Evolutionary conservation across 2,113 vertebrate genomes (phyloP), one percentile per base, ranked within the genome.

Genomic region (Aspiorhynchus laticeps): DNA sequence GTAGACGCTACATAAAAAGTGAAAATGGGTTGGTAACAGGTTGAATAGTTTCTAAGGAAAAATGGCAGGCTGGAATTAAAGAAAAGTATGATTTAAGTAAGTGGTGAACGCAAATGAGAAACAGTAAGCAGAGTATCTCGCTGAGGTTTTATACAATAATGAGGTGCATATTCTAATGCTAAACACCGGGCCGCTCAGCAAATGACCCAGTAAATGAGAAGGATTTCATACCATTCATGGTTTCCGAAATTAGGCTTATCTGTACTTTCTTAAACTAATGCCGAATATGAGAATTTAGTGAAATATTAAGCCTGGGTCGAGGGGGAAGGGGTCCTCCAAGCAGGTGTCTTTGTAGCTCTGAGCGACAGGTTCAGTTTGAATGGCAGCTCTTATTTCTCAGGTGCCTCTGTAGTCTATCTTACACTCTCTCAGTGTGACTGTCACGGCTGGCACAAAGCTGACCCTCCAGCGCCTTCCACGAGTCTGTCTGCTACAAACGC

Each of bases 371-470:
- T 53, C 41, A 26, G 33, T 84, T 86, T 83, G 56, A 80, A 53
- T 36, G 7, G 36, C 84, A 15, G 43, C 59, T 21, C 46, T 73
- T 61, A 69, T 87, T 61, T 83, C 9, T 78, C 8, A 17, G 69
- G 17, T n/a, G 59, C 56, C 73, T 78, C 43, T 56, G 73, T 38
- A 36, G 80, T 41, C 31, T 74, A 36, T 59, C 85, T 51, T 46
- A n/a, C 59, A 8, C 73, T 61, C n/a, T 75, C 53, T 43, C 56
- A 31, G 11, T 15, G 83, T 83, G 61, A 87, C 31, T 75, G 65
- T 85, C 83, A 86, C 4, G 10, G 28, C 74, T 79, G 79, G 84
- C 86, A 86, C 43, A 83, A 80, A 88, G 86, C 84, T 79, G 80
- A 86, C 79, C 88, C 88, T 59, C 53, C 9, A 24, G 85, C 63